Conservation (phyloP, 2,113 vertebrate species). For the Xenotilapia leptura region DNA sequence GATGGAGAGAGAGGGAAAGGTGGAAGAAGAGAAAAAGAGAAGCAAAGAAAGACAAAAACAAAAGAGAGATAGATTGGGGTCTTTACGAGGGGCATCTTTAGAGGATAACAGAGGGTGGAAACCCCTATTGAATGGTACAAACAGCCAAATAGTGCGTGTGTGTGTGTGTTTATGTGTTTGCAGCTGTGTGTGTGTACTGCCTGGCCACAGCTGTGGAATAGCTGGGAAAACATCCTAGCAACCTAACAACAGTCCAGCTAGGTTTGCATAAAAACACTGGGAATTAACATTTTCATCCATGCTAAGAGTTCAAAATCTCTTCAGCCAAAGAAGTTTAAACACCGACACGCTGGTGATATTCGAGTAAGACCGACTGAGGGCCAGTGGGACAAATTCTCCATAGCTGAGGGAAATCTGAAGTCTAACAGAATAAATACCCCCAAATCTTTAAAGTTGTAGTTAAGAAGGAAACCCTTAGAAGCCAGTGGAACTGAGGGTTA, state of each 20-base stretch:
- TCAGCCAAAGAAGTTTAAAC: background rate
- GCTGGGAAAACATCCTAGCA: constrained; percentile 58
- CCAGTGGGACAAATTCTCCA: background rate
- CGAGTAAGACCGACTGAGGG: background rate
- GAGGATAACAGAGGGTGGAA: constrained; percentile 64
- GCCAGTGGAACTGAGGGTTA: background rate
- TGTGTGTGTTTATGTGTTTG: background rate
- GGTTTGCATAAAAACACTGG: background rate
- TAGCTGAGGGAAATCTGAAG: background rate
- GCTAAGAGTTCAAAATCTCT: background rate
- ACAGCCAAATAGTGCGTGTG: background rate
- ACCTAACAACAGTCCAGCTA: constrained; percentile 20
- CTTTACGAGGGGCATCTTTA: constrained; percentile 22
- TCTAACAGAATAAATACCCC: background rate
- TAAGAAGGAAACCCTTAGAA: background rate
- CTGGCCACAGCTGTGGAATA: constrained; percentile 67
- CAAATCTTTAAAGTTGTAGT: background rate
- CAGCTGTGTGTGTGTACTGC: background rate
- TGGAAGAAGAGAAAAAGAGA: background rate
- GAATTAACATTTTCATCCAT: background rate
- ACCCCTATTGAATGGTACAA: constrained; percentile 9
- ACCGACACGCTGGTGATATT: background rate
- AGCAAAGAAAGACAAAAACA: constrained; percentile 48
- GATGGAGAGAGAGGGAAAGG: background rate
- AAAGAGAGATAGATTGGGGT: constrained; percentile 50